Conservation (phyloP, 2,888 invertebrate genomes). For the Synanthedon myopaeformis region DNA sequence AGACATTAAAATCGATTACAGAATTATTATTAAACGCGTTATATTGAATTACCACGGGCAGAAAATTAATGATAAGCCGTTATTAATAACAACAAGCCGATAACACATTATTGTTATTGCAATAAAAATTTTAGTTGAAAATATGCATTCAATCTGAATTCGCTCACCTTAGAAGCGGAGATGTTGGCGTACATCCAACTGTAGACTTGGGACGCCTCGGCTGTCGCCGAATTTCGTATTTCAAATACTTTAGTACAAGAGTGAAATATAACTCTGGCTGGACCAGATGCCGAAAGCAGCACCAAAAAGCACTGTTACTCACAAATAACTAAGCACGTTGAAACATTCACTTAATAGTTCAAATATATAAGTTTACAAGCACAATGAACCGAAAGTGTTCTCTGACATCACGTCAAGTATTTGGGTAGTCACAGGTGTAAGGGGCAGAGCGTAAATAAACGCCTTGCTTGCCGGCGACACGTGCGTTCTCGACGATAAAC, state of each 20-base stretch:
- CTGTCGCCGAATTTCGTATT: slow-evolving; percentile 52
- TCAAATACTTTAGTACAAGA: slow-evolving; percentile 37
- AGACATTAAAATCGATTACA: slow-evolving; percentile 19
- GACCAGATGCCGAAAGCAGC: slow-evolving; percentile 11
- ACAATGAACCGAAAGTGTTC: slow-evolving; percentile 45
- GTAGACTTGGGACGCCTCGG: slow-evolving; percentile 43
- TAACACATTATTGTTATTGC: slow-evolving; percentile 15
- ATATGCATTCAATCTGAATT: slow-evolving; percentile 21
- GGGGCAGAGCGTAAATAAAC: slow-evolving; percentile 46
- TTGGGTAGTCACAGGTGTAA: slow-evolving; percentile 60
- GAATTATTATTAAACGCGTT: slow-evolving; percentile 16
- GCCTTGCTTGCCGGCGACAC: slow-evolving; percentile 44
- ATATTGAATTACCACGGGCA: slow-evolving; percentile 23
- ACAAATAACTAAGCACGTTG: slow-evolving; percentile 45
- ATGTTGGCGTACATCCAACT: slow-evolving; percentile 68
- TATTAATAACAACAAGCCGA: slow-evolving; percentile 30
- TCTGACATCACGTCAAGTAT: slow-evolving; percentile 60
- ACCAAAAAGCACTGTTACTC: slow-evolving; percentile 32
- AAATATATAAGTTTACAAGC: slow-evolving; percentile 26
- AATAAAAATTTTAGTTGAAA: slow-evolving; percentile 9
- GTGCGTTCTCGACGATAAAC: slow-evolving; percentile 56
- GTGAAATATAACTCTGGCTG: slow-evolving; percentile 4
- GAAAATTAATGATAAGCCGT: slow-evolving; percentile 34
- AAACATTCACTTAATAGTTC: slow-evolving; percentile 28
- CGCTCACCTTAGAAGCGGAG: slow-evolving; percentile 60